Conservation (phyloP, 2,113 vertebrate species). For the Brachypodius melanocephalos region DNA sequence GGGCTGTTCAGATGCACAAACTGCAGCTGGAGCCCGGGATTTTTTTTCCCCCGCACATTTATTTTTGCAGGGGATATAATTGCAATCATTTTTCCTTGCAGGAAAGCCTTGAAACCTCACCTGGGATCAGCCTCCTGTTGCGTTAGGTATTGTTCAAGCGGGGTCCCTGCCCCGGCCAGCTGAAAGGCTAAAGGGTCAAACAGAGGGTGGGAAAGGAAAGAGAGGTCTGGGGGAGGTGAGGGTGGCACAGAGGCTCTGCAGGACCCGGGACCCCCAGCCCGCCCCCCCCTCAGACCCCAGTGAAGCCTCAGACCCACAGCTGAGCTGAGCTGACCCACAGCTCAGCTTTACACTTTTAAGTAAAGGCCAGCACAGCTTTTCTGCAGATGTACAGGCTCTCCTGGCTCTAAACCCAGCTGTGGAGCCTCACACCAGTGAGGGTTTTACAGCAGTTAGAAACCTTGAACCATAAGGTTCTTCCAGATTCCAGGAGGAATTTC, state of each 20-base stretch:
- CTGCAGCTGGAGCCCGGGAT: background rate
- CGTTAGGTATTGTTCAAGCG: background rate
- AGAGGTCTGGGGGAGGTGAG: background rate
- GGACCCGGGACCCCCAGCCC: background rate
- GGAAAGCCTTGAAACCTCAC: conserved; percentile 26
- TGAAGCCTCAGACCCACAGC: background rate
- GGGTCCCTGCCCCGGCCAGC: background rate
- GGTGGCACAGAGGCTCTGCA: background rate
- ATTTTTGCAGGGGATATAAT: conserved; percentile 18
- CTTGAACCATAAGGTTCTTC: background rate
- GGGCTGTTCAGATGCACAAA: background rate
- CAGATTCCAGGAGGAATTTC: background rate
- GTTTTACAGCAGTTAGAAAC: background rate
- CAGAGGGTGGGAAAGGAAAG: conserved; percentile 23
- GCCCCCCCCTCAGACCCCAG: background rate
- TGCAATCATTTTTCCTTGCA: background rate
- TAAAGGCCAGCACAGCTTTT: background rate
- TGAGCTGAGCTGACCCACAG: background rate
- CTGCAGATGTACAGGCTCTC: background rate
- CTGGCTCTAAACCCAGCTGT: background rate
- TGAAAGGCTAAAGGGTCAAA: background rate
- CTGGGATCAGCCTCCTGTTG: background rate
- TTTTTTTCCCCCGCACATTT: background rate
- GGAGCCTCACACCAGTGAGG: background rate
- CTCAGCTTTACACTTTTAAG: background rate